A percentile compares a stretch with the other conserved stretches of the same genome.
These are phyloP conservation scores for Pyrocephalus nanus DNA, from an alignment of 2,797 vertebrate genomes.

Conservation along the genomic window DNA sequence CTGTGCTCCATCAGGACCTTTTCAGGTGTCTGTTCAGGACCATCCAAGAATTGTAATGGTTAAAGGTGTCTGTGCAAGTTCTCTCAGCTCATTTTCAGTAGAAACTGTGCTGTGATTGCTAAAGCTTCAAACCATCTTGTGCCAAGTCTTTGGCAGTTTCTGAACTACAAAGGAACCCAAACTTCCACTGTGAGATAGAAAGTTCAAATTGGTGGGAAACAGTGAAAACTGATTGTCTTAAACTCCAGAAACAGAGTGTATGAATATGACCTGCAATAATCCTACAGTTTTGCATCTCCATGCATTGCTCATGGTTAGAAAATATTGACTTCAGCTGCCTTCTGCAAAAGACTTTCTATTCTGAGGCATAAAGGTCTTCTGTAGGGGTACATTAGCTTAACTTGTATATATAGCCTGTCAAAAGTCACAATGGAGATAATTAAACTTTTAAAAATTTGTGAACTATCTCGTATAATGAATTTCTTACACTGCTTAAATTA, in stretches of 20 bases:
- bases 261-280: background rate
- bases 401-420: background rate
- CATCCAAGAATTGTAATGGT: background rate
- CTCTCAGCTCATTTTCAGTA: background rate
- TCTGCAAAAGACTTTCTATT: background rate
- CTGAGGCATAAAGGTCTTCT: background rate
- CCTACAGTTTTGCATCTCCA: background rate
- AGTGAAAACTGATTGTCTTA: background rate
- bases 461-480: constrained; percentile 1
- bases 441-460: constrained; percentile 24
- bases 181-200: background rate
- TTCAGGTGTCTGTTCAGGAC: background rate
- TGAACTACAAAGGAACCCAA: background rate
- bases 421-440: constrained; percentile 10
- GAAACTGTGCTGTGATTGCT: background rate
- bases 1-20: accelerated
- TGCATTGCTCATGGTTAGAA: background rate
- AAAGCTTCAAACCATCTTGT: background rate
- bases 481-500: background rate
- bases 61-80: background rate
- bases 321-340: constrained; percentile 1
- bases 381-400: background rate
- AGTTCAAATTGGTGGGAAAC: background rate
- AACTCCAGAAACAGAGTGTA: background rate
- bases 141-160: background rate